Base-by-base conservation (phyloP, 2,888 invertebrate genomes). In the Ormyrus thymus region DNA sequence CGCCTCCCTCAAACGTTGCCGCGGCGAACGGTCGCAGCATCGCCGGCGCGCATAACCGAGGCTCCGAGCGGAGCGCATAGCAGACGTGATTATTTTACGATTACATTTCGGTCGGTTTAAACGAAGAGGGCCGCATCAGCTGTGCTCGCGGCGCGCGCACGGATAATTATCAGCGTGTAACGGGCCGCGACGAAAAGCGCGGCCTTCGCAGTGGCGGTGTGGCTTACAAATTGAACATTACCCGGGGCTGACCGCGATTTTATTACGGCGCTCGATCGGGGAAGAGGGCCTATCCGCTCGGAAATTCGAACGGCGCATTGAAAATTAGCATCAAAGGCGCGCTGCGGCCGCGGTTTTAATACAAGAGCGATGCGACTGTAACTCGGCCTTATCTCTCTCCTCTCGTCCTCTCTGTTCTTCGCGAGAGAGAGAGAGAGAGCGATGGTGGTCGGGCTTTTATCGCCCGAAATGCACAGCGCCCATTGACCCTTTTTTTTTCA, bases 201-300 rank as follows among this genome's bases (percentile, higher is more conserved):
- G 29, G 0, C 4, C 29, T 29, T 15, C 48, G 10, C 7, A 13
- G 29, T 29, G 29, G 29, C 29, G 29, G 29, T 29, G 29, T 3
- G 29, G 53, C 53, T 55, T 50, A 51, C 61, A 62, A 72, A 72
- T 72, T 62, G 62, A 72, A 72, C 72, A 62, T 72, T 72, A 53
- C 53, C 3, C 29, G 29, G 29, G 29, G 29, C 29, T 15, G 29
- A 43, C 43, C 59, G 43, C 50, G 45, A 43, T 59, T 71, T 53
- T 45, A 62, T 62, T 50, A 4, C 45, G 58, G 10, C 29, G 29
- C 29, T 29, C 29, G 29, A 29, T 29, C 29, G 29, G 29, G 4
- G 29, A 29, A 29, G 29, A 29, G 29, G 3, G 29, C 29, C 0
- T 3, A 29, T 29, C 29, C 1, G 29, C 4, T 29, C 29, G 29